phyloP scores from a whole-genome alignment of 2,888 invertebrate genomes.

The Agrochola lychnidis region DNA sequence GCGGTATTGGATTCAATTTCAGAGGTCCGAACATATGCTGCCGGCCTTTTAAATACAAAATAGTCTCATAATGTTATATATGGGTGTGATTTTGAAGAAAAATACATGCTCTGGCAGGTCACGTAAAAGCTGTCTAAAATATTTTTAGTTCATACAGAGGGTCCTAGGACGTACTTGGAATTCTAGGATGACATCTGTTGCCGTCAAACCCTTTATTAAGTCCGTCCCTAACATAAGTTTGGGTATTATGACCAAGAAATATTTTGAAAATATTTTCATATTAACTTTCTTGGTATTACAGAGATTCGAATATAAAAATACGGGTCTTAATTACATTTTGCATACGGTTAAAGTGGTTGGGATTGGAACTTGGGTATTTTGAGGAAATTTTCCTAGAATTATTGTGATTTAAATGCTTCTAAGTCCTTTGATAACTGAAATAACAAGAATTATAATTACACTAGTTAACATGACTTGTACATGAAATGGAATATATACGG shows the following conservation, averaged over 20 bases:
- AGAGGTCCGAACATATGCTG: constrained; percentile 55
- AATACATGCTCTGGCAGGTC: constrained; percentile 21
- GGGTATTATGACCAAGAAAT: constrained; percentile 30
- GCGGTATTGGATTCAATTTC: constrained; percentile 62
- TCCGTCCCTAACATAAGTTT: constrained; percentile 44
- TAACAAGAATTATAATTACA: neutral
- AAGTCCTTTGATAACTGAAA: neutral
- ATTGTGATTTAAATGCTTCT: neutral
- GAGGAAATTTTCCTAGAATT: neutral
- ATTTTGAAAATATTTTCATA: constrained; percentile 51
- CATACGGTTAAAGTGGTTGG: constrained; percentile 26
- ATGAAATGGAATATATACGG: too few species aligned
- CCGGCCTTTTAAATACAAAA: constrained; percentile 57
- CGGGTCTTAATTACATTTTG: constrained; percentile 41
- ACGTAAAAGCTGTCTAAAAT: constrained; percentile 31
- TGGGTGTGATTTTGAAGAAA: constrained; percentile 35
- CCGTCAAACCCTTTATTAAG: constrained; percentile 50
- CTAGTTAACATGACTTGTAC: too few species aligned
- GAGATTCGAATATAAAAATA: constrained; percentile 23
- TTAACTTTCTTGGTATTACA: constrained; percentile 15
- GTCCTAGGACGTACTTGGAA: constrained; percentile 48
- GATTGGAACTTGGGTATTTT: neutral
- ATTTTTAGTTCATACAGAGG: constrained; percentile 32
- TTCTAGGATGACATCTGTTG: constrained; percentile 34
- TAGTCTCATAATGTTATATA: constrained; percentile 40